A percentile compares a stretch with the other conserved stretches of the same genome.
phyloP scores from a whole-genome alignment of 2,888 invertebrate species.

The Gryllus longicercus region DNA sequence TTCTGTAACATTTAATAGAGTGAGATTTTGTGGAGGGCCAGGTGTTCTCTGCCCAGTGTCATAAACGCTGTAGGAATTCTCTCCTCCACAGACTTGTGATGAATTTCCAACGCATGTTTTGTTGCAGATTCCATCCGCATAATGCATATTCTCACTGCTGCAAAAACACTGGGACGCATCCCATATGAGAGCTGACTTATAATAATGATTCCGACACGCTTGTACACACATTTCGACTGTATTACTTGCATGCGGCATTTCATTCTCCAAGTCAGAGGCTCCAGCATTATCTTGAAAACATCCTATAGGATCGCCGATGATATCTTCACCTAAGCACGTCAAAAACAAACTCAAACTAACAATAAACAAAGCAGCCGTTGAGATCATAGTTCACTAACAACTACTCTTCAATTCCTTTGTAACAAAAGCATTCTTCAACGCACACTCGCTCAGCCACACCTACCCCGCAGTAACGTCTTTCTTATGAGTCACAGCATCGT shows the following conservation, averaged over 20 bases:
- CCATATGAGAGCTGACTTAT: conserved; percentile 34
- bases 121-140: conserved; percentile 49
- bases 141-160: conserved; percentile 47
- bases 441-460: background rate
- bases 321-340: background rate
- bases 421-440: background rate
- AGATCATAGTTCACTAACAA: background rate
- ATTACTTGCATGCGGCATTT: background rate
- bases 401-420: background rate
- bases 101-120: conserved; percentile 60
- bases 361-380: background rate
- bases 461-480: background rate
- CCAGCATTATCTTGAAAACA: background rate
- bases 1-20: conserved; percentile 58
- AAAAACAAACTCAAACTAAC: background rate
- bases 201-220: conserved; percentile 11
- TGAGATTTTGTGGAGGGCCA: conserved; percentile 64
- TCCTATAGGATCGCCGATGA: background rate
- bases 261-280: background rate
- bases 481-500: background rate
- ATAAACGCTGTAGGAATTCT: conserved; percentile 64
- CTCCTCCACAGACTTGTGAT: conserved; percentile 65
- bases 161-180: conserved; percentile 48
- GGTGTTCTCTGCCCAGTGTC: conserved; percentile 61
- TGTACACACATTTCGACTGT: background rate